A percentile compares a stretch with the other conserved stretches of the same genome.
Evolutionary conservation across 2,113 vertebrate species (phyloP).

Genomic region (Erythrocercus mccallii): DNA sequence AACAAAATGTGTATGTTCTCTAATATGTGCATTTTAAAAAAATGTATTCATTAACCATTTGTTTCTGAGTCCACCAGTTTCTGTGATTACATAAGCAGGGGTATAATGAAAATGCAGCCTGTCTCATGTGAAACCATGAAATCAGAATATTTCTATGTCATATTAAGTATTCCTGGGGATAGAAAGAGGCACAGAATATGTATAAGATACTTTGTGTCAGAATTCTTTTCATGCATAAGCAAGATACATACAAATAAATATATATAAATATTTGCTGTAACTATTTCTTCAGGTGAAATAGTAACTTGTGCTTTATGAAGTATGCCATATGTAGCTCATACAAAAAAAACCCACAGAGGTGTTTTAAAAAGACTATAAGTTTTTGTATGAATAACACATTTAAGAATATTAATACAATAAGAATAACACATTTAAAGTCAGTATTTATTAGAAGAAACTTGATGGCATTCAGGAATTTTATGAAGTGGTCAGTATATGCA

Average conservation of each 20-base stretch:
- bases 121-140: not conserved
- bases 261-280: not conserved
- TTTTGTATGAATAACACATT: not conserved
- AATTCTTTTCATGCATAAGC: not conserved
- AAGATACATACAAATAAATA: not conserved
- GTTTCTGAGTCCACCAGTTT: not conserved
- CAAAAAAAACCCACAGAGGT: not conserved
- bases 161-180: not conserved
- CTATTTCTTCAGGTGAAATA: not conserved
- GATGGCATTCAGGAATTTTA: not conserved
- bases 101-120: not conserved
- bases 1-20: not conserved
- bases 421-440: not conserved
- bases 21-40: not conserved
- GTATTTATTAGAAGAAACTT: not conserved
- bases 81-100: not conserved
- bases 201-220: not conserved
- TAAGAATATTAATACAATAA: not conserved
- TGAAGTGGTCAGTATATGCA: not conserved
- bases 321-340: not conserved
- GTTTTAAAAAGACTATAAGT: not conserved
- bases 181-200: not conserved
- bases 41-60: not conserved
- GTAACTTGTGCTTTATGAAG: not conserved
- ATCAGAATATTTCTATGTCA: not conserved